These are phyloP conservation scores for Tetrao urogallus DNA, from an alignment of 2,113 vertebrate genomes.

Conservation along the genomic window DNA sequence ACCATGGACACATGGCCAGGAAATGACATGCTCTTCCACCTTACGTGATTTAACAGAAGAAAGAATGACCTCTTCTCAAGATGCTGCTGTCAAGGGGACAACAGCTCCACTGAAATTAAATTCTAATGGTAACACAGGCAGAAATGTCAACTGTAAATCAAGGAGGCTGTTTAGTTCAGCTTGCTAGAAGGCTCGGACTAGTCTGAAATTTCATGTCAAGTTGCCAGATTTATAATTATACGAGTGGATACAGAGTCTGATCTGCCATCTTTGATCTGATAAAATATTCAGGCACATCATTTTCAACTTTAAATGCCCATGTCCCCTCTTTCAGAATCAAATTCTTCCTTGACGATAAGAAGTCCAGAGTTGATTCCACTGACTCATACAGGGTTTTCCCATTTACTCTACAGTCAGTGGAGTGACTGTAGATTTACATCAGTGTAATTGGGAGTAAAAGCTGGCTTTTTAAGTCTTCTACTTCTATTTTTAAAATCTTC, in stretches of 20 bases:
- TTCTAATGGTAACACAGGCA: neutral
- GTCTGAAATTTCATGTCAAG: neutral
- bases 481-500: slow-evolving; percentile 59
- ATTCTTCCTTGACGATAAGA: neutral
- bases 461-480: neutral
- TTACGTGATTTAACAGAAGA: neutral
- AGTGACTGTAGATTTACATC: slow-evolving; percentile 32
- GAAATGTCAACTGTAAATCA: neutral
- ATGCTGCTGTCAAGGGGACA: neutral
- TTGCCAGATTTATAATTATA: neutral
- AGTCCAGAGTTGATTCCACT: neutral
- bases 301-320: neutral
- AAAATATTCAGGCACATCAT: slow-evolving; percentile 16
- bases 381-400: neutral
- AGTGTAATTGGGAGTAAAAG: slow-evolving; percentile 42
- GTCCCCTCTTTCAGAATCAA: neutral
- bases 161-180: neutral
- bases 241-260: neutral
- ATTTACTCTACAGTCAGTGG: neutral
- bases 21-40: neutral
- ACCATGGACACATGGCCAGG: neutral
- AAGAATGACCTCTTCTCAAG: neutral
- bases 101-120: neutral
- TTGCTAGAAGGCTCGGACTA: neutral
- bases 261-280: neutral